Evolutionary conservation across 2,113 vertebrate species (phyloP).

Genomic region (Oriolus oriolus): DNA sequence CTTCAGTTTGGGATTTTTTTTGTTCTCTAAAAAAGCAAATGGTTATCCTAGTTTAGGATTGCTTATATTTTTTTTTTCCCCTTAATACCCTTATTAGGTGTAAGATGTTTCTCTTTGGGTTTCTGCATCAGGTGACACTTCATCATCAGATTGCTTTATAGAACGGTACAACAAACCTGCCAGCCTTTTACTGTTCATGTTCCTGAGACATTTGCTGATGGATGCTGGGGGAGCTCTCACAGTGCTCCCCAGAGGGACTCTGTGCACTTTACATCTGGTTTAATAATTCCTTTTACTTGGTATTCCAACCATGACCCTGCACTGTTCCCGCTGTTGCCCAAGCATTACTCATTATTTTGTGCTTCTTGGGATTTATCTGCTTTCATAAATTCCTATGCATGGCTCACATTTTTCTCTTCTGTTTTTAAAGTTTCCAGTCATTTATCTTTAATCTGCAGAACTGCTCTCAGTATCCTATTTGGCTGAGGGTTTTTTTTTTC

Average conservation of each 20-base stretch:
- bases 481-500: not conserved
- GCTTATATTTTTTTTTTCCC: accelerated
- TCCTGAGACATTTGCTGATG: slow-evolving; percentile 17
- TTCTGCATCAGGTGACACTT: slow-evolving; percentile 49
- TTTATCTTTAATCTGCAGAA: not conserved
- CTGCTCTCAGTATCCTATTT: not conserved
- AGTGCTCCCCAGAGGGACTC: not conserved
- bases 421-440: not conserved
- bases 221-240: not conserved
- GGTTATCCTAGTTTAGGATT: not conserved
- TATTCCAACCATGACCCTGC: not conserved
- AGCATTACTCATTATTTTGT: not conserved
- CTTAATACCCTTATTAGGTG: slow-evolving; percentile 34
- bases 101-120: slow-evolving; percentile 26
- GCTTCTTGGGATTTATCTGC: not conserved
- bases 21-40: not conserved
- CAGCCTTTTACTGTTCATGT: not conserved
- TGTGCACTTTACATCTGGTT: slow-evolving; percentile 47
- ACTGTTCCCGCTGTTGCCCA: not conserved
- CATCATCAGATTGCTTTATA: slow-evolving; percentile 18
- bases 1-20: not conserved
- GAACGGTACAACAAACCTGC: not conserved
- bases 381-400: not conserved
- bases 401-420: not conserved
- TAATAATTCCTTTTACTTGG: slow-evolving; percentile 20